phyloP scores from a whole-genome alignment of 2,888 invertebrate genomes.

The Alloplasta piceator region DNA sequence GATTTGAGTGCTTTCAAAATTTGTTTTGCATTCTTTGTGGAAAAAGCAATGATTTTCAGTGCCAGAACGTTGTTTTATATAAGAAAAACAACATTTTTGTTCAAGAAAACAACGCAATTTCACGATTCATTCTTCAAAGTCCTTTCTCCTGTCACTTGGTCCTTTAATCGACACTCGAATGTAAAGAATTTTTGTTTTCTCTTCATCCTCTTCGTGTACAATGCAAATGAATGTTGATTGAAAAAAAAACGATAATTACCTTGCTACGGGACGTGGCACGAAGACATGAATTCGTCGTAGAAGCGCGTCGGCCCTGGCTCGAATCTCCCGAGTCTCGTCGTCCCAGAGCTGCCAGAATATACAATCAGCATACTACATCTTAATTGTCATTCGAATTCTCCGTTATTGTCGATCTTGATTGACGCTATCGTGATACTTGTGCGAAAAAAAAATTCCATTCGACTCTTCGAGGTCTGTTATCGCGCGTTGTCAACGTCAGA shows the following conservation, averaged over 20 bases:
- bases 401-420: slow-evolving; percentile 33
- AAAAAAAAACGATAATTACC: slow-evolving; percentile 83
- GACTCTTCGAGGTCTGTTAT: no score
- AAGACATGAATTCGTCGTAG: slow-evolving; percentile 90
- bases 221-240: not conserved
- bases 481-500: no score
- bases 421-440: not conserved
- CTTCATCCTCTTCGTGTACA: not conserved
- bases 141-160: not conserved
- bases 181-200: not conserved
- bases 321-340: slow-evolving; percentile 92
- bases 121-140: no score
- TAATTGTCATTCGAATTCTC: slow-evolving; percentile 47
- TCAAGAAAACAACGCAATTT: no score
- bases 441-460: no score
- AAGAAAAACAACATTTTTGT: no score
- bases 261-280: slow-evolving; percentile 88
- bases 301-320: slow-evolving; percentile 90
- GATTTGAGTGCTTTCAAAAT: no score
- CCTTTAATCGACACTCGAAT: not conserved
- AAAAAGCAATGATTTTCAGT: no score
- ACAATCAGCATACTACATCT: slow-evolving; percentile 60
- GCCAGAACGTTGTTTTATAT: no score
- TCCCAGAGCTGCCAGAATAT: slow-evolving; percentile 88
- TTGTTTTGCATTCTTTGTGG: no score